phyloP scores from a whole-genome alignment of 2,113 vertebrate species.

The Pachyramphus minor region DNA sequence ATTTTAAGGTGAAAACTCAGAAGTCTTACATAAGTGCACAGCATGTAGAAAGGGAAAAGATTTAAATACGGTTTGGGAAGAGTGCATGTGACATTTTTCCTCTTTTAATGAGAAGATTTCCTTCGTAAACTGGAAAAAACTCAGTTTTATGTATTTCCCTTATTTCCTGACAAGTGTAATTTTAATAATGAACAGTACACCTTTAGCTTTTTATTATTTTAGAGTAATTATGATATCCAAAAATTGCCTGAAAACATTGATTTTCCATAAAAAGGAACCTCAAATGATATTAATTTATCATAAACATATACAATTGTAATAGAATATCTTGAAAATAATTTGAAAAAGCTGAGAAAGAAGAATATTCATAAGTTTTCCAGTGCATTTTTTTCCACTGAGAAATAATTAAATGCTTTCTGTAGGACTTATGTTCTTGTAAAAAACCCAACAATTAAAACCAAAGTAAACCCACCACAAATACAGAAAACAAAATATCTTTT shows the following conservation, averaged over 20 bases:
- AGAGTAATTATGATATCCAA: not conserved
- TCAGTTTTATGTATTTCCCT: not conserved
- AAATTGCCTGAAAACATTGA: not conserved
- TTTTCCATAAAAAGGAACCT: not conserved
- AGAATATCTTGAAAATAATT: not conserved
- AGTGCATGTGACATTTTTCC: not conserved
- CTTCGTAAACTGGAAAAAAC: not conserved
- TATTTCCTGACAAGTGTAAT: not conserved
- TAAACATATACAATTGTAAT: not conserved
- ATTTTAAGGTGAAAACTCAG: not conserved
- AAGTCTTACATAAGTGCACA: not conserved
- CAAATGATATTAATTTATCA: not conserved
- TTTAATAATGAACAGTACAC: not conserved
- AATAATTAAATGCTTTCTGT: not conserved
- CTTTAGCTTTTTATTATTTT: not conserved
- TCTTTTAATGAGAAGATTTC: not conserved
- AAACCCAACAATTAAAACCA: not conserved
- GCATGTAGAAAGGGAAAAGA: not conserved
- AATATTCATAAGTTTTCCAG: not conserved
- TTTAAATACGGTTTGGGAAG: not conserved
- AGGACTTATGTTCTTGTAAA: not conserved
- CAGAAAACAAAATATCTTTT: not conserved
- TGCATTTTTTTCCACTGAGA: not conserved
- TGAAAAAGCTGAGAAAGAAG: not conserved
- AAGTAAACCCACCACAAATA: not conserved